Evolutionary conservation across 2,888 invertebrate species (phyloP), one percentile per base, ranked within the genome.

Genomic region (Trissolcus japonicus): DNA sequence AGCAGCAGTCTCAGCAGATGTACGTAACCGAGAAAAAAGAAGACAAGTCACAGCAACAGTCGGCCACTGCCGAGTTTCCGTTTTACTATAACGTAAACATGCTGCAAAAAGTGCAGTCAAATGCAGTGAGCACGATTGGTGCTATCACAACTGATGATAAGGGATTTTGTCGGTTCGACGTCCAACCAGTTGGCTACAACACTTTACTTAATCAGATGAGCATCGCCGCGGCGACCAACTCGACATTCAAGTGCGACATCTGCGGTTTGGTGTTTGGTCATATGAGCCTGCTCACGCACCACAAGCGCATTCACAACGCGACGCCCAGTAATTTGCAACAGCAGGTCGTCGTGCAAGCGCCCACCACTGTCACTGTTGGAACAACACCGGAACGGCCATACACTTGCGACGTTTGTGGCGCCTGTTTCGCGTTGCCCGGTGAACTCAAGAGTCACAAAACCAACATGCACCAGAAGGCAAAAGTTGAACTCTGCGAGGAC

Each of bases 141-240:
- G 87, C 89, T 19, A 88, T 89, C 60, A 87, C 89, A 48, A 86
- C 89, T 54, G 90, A 90, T 69, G 90, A 90, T 76, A 90, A 90
- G 72, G 89, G 89, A 57, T 90, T 90, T 79, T 91, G 90, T 82
- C 88, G 90, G 50, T 90, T 90, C 79, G 91, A 91, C 80, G 90
- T 90, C n/a, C 89, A 88, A 79, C 89, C 89, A 51, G 88, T 89
- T 60, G 94, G 94, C 85, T 96, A 96, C 86, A 96, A 96, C 90
- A 95, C 95, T 2, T 90, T 96, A 81, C 93, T 94, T 57, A 96
- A 96, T 89, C 96, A 96, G 88, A 95, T 96, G 94, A 94, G 95
- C 83, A 91, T 95, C 74, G 93, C 94, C 6, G 90, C 90, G 65
- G 89, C 89, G 1, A 89, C 94, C 14, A 95, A 95, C 86, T 95